A percentile compares a stretch with the other conserved stretches of the same genome.
Conservation (phyloP, 2,888 invertebrate genomes). For the Synanthedon tipuliformis region DNA sequence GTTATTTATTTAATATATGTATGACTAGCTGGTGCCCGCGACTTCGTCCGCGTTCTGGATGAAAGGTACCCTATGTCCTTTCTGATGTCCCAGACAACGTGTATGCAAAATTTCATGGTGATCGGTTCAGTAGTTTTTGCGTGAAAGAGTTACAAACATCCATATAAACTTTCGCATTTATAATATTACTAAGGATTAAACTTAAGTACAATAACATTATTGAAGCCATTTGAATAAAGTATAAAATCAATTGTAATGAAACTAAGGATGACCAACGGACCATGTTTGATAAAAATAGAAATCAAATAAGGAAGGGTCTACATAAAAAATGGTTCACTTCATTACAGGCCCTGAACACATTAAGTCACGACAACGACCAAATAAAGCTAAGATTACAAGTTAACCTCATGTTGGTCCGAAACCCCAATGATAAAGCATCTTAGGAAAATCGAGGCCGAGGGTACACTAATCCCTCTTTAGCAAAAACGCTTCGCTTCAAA, state of each 20-base stretch:
- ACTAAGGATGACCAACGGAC: neutral
- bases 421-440: constrained; percentile 70
- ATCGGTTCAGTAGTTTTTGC: too few species aligned
- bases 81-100: too few species aligned
- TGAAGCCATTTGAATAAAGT: neutral
- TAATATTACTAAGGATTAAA: too few species aligned
- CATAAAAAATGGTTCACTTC: constrained; percentile 59
- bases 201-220: too few species aligned
- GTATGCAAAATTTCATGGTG: too few species aligned
- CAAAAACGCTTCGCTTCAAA: constrained; percentile 69
- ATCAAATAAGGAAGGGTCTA: constrained; percentile 44
- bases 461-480: constrained; percentile 70
- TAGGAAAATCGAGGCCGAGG: constrained; percentile 63
- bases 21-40: too few species aligned
- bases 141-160: too few species aligned
- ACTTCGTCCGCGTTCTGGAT: too few species aligned
- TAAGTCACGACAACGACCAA: constrained; percentile 60
- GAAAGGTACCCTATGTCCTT: too few species aligned
- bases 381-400: constrained; percentile 71
- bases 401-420: constrained; percentile 68
- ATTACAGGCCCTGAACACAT: constrained; percentile 55
- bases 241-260: neutral
- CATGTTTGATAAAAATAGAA: constrained; percentile 16
- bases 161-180: too few species aligned
- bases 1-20: too few species aligned